Evolutionary conservation across 2,888 invertebrate genomes (phyloP).

Genomic region (Macrophya alboannulata): DNA sequence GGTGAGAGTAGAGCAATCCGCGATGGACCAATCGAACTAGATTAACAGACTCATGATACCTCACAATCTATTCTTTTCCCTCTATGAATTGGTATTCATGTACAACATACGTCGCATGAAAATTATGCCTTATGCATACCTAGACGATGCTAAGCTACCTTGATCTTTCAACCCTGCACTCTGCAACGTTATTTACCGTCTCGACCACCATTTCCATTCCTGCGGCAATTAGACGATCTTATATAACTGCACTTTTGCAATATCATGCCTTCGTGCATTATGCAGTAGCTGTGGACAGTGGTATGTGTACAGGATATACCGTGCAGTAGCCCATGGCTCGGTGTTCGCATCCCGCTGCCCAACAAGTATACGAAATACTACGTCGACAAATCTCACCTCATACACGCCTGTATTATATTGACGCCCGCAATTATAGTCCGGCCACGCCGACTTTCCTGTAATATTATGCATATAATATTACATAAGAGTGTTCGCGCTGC

Average conservation of each 20-base stretch:
- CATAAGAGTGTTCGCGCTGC: not conserved
- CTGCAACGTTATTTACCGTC: not conserved
- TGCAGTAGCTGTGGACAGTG: not conserved
- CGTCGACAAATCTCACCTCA: not conserved
- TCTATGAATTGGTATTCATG: constrained; percentile 1
- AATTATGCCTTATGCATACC: not conserved
- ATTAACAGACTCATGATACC: not conserved
- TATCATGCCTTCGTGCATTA: not conserved
- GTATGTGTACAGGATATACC: not conserved
- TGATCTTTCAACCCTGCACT: constrained; percentile 35
- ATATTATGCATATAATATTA: not conserved
- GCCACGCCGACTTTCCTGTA: not conserved
- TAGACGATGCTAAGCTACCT: not conserved
- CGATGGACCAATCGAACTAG: not conserved
- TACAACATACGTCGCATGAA: not conserved
- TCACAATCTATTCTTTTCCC: not conserved
- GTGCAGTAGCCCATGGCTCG: not conserved
- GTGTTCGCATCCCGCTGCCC: not conserved
- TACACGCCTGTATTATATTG: not conserved
- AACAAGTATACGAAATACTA: not conserved
- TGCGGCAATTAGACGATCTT: not conserved
- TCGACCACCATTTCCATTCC: not conserved
- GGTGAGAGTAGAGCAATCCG: not conserved
- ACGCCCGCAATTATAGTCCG: not conserved
- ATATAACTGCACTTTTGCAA: constrained; percentile 8